Evolutionary conservation across 2,888 invertebrate species (phyloP).

Genomic region (Pharmacophagus antenor): DNA sequence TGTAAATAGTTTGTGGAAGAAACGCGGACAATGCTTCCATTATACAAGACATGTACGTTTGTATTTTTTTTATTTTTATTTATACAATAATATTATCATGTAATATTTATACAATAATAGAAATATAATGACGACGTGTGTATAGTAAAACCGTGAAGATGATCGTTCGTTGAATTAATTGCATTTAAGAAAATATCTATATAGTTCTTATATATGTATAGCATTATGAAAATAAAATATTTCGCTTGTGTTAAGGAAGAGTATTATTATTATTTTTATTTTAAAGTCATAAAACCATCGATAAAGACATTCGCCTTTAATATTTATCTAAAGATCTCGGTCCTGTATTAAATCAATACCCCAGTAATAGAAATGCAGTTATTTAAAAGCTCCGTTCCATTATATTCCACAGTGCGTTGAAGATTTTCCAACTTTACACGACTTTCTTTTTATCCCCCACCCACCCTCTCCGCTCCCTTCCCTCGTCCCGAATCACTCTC

Average conservation of each 20-base stretch:
- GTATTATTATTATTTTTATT: too few species aligned
- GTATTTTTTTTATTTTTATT: neutral
- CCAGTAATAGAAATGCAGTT: conserved; percentile 14
- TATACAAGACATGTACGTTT: neutral
- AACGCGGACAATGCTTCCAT: conserved; percentile 1
- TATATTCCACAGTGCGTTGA: conserved; percentile 36
- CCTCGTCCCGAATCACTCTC: conserved; percentile 38
- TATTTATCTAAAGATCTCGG: too few species aligned
- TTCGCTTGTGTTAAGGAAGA: too few species aligned
- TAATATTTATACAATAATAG: too few species aligned
- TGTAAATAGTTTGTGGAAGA: conserved; percentile 22
- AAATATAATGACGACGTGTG: too few species aligned
- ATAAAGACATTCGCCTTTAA: too few species aligned
- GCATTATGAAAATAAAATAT: too few species aligned
- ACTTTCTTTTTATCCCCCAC: conserved; percentile 41
- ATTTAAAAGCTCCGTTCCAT: conserved; percentile 32
- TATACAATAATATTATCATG: neutral
- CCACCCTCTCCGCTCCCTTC: conserved; percentile 34
- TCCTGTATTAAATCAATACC: neutral
- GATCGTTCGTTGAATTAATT: too few species aligned
- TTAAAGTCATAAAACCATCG: too few species aligned
- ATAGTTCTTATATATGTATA: too few species aligned
- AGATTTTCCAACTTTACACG: conserved; percentile 43
- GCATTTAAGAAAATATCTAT: too few species aligned
- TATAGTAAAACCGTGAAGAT: too few species aligned